Percentiles rank a stretch among this genome's conserved stretches.
These are phyloP conservation scores for Luehdorfia chinensis DNA, from an alignment of 1,140 invertebrate species.

Conservation along the genomic window DNA sequence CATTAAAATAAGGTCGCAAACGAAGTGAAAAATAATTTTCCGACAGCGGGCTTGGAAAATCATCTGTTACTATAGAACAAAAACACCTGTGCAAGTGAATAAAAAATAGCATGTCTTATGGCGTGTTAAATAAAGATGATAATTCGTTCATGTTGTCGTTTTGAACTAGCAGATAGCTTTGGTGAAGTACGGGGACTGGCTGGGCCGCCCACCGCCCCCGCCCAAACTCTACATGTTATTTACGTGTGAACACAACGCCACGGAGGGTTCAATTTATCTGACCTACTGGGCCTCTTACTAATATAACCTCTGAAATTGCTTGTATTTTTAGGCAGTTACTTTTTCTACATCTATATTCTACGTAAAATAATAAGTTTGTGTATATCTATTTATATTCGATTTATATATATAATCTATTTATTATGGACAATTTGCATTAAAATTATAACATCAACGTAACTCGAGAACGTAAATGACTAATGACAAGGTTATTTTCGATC, in stretches of 20 bases:
- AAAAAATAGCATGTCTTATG: slow-evolving; percentile 16
- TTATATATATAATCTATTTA: no score
- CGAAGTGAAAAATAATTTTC: slow-evolving; percentile 41
- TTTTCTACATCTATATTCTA: slow-evolving; percentile 21
- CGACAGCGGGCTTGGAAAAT: slow-evolving; percentile 43
- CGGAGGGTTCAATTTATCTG: slow-evolving; percentile 75
- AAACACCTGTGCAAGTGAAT: slow-evolving; percentile 11
- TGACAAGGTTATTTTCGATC: no score
- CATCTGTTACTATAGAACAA: slow-evolving; percentile 40
- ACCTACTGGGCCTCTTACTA: slow-evolving; percentile 73
- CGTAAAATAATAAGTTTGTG: slow-evolving; percentile 1
- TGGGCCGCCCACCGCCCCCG: slow-evolving; percentile 43
- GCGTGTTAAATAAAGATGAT: slow-evolving; percentile 16
- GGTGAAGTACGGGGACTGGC: slow-evolving; percentile 19
- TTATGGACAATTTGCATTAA: no score
- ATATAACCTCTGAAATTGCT: slow-evolving; percentile 58
- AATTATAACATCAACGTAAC: no score
- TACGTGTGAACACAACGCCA: slow-evolving; percentile 73
- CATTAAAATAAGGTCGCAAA: slow-evolving; percentile 44
- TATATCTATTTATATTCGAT: no score
- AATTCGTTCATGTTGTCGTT: slow-evolving; percentile 13
- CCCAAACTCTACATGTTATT: slow-evolving; percentile 73
- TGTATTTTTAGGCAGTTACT: slow-evolving; percentile 22
- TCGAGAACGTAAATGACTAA: no score
- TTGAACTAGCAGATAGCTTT: slow-evolving; percentile 11